Percentiles rank a stretch among this genome's conserved stretches.
Conservation (phyloP, 2,797 vertebrate genomes). For the Cuculus canorus region DNA sequence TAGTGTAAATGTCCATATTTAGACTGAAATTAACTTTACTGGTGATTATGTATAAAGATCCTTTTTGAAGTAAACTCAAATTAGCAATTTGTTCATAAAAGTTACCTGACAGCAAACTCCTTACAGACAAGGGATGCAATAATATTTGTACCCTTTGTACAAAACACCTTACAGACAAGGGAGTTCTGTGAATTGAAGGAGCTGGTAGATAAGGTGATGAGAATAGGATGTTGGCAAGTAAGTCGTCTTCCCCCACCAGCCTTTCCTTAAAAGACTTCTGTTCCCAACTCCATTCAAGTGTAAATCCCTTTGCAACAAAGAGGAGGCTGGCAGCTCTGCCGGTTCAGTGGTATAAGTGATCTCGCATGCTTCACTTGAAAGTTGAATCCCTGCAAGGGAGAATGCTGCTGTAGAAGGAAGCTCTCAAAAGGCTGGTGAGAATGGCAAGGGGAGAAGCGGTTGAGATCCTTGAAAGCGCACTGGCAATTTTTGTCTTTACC, state of each 20-base stretch:
- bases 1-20: not conserved
- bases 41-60: not conserved
- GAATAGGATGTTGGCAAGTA: not conserved
- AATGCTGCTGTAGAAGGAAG: not conserved
- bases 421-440: conserved; percentile 41
- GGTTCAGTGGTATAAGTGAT: conserved; percentile 37
- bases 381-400: conserved; percentile 33
- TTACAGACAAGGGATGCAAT: not conserved
- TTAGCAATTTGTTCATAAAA: not conserved
- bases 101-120: not conserved
- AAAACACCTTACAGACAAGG: not conserved
- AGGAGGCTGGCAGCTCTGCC: conserved; percentile 13
- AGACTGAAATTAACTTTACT: not conserved
- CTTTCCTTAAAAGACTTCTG: not conserved
- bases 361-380: conserved; percentile 46
- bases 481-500: not conserved
- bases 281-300: conserved; percentile 31
- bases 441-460: not conserved
- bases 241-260: not conserved
- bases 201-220: not conserved
- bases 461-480: not conserved
- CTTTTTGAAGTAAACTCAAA: not conserved
- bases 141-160: too few relatives aligned
- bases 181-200: not conserved
- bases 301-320: conserved; percentile 45